These are phyloP conservation scores for Grantiella picta DNA, from an alignment of 2,113 vertebrate species.

Conservation along the genomic window DNA sequence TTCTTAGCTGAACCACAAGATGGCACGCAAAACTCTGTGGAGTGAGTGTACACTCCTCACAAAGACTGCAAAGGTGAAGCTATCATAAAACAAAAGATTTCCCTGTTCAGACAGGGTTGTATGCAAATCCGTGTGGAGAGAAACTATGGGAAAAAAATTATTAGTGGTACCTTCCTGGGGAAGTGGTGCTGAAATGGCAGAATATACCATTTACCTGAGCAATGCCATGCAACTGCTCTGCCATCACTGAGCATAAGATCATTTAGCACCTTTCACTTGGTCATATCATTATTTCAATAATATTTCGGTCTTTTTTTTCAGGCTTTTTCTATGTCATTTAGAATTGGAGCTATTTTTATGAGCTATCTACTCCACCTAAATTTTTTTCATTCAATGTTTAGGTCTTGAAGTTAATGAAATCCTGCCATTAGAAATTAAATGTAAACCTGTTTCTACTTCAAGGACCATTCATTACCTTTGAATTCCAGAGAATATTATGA, in stretches of 20 bases:
- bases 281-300: background rate
- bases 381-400: background rate
- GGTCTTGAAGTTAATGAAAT: background rate
- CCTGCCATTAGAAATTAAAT: background rate
- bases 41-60: background rate
- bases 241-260: background rate
- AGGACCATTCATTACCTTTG: background rate
- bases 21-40: background rate
- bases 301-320: background rate
- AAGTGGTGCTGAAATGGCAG: background rate
- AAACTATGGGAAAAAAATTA: background rate
- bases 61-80: background rate
- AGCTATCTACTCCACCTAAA: background rate
- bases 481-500: background rate
- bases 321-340: background rate
- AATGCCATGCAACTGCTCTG: background rate
- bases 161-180: background rate
- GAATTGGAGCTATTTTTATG: background rate
- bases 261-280: background rate
- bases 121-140: fast-evolving
- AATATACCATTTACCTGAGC: background rate
- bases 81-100: background rate
- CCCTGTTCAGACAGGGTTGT: background rate
- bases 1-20: constrained; percentile 25
- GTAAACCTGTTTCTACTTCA: background rate